phyloP scores from a whole-genome alignment of 2,888 invertebrate species.

The Rotaria sp. region DNA sequence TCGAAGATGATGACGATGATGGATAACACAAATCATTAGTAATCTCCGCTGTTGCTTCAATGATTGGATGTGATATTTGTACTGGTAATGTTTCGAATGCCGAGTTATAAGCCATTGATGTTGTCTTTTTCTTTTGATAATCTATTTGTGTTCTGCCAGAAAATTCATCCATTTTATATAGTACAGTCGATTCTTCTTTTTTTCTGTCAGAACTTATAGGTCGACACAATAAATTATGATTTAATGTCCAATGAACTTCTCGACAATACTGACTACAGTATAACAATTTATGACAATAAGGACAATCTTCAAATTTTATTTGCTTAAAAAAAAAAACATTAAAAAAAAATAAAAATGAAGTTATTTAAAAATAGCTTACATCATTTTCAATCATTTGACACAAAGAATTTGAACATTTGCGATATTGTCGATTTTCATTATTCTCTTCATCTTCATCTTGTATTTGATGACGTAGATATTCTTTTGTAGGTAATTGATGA shows the following conservation, averaged over 20 bases:
- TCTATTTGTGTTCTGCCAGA: not conserved
- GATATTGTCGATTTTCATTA: not conserved
- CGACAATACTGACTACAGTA: constrained; percentile 31
- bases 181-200: not conserved
- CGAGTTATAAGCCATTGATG: not conserved
- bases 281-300: not conserved
- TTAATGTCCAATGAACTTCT: constrained; percentile 28
- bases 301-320: not conserved
- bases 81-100: constrained; percentile 8
- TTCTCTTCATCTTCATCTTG: not conserved
- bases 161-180: not conserved
- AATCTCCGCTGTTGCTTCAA: not conserved
- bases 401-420: constrained; percentile 11
- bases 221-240: not conserved
- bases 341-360: not conserved
- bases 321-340: not conserved
- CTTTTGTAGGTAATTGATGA: not conserved
- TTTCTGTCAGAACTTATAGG: not conserved
- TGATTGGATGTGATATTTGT: not conserved
- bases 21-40: not conserved
- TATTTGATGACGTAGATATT: not conserved
- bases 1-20: not conserved
- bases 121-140: not conserved
- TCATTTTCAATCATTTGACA: constrained; percentile 20
- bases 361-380: not conserved